Evolutionary conservation across 1,140 invertebrate genomes (phyloP), one percentile per base, ranked within the genome.

Genomic region (Hydropsyche tenuis): DNA sequence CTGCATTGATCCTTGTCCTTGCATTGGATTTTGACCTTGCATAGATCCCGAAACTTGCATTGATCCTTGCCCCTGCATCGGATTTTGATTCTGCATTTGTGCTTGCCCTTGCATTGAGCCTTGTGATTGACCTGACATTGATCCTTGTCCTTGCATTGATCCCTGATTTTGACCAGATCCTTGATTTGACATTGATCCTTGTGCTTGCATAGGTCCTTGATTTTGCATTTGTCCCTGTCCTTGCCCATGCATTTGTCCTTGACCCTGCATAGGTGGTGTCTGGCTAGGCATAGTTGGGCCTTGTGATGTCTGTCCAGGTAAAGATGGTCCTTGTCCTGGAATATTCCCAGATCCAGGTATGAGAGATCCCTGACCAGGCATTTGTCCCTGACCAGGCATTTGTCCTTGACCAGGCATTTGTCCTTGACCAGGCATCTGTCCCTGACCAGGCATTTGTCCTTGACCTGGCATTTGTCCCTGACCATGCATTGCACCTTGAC

Each of bases 401-500:
- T 79, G 79, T 20, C 75, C 78, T 75, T 79, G 79, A 18, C 65
- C 64, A 9, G 48, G 56, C 56, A 37, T 37, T 4, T 5, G 22
- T 7, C 56, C 56, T 27, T 62, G 56, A 5, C 80, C 79, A 1
- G 79, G 75, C 79, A 37, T 60, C 1, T 64, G 62, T 9, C 73
- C 76, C 53, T 78, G 76, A 45, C 63, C 0, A 69, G 60, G 1
- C 69, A 70, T 25, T 25, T 51, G 46, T 37, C 30, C 30, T 9
- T 37, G 30, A 37, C 9, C 9, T 4, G 30, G 46, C 16, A 27
- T 68, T 45, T 18, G 14, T 25, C 63, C 30, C 66, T 73, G 72
- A 71, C n/a, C n/a, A n/a, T n/a, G n/a, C 48, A 73, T 78, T 37
- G 80, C 79, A 27, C 75, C 78, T 75, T 79, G 79, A 18, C 65